Evolutionary conservation across 2,797 vertebrate genomes (phyloP).

Genomic region (Enteromius treurensis): DNA sequence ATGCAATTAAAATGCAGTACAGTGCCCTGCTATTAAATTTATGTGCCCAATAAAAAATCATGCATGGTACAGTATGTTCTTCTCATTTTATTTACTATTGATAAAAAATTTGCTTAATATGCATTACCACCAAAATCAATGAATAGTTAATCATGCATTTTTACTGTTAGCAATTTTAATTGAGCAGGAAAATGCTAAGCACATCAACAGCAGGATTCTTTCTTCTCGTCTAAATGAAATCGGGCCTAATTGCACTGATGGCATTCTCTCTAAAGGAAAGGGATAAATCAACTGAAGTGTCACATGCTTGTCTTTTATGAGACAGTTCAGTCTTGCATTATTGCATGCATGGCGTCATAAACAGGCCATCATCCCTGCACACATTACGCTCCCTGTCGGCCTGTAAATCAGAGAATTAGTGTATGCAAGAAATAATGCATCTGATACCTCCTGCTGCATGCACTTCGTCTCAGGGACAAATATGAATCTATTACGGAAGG

Average conservation of each 20-base stretch:
- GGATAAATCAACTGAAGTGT: slow-evolving; percentile 33
- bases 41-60: slow-evolving; percentile 3
- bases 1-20: slow-evolving; percentile 26
- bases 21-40: slow-evolving; percentile 8
- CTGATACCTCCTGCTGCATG: slow-evolving; percentile 26
- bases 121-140: slow-evolving; percentile 19
- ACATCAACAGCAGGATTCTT: slow-evolving; percentile 1
- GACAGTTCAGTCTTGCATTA: slow-evolving; percentile 48
- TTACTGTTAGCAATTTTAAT: slow-evolving; percentile 17
- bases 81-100: slow-evolving; percentile 1
- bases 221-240: slow-evolving; percentile 2
- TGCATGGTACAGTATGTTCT: background rate
- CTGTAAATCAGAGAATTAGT: slow-evolving; percentile 56
- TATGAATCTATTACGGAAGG: background rate
- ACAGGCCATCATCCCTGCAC: slow-evolving; percentile 46
- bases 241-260: slow-evolving; percentile 8
- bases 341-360: slow-evolving; percentile 47
- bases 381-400: slow-evolving; percentile 16
- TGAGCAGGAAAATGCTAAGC: slow-evolving; percentile 23
- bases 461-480: slow-evolving; percentile 22
- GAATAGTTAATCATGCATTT: slow-evolving; percentile 13
- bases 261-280: slow-evolving; percentile 11
- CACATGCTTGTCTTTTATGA: slow-evolving; percentile 43
- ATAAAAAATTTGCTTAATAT: slow-evolving; percentile 10
- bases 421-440: slow-evolving; percentile 36